Conservation (phyloP, 2,888 invertebrate genomes). For the Sphinx pinastri region DNA sequence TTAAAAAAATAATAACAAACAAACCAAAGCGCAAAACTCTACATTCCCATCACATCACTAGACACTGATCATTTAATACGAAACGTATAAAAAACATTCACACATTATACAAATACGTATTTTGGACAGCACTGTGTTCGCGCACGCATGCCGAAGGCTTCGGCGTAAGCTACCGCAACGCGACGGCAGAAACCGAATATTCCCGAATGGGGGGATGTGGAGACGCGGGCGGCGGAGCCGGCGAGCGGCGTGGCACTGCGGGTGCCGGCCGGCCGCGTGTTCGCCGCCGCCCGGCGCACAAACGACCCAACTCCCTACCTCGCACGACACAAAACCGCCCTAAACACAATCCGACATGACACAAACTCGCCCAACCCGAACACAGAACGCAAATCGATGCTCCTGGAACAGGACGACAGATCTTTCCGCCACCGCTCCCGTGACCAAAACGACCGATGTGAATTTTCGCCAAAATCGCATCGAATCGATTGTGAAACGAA, state of each 20-base stretch:
- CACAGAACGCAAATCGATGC: constrained; percentile 75
- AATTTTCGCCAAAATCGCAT: constrained; percentile 64
- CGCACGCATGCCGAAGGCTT: constrained; percentile 41
- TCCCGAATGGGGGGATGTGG: constrained; percentile 44
- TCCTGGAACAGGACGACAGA: constrained; percentile 78
- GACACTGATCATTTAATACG: constrained; percentile 41
- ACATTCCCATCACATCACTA: constrained; percentile 47
- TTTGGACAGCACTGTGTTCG: constrained; percentile 23
- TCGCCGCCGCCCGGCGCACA: constrained; percentile 54
- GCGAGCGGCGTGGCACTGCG: constrained; percentile 79
- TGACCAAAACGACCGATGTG: constrained; percentile 57
- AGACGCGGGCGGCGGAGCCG: constrained; percentile 64
- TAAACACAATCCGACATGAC: constrained; percentile 41
- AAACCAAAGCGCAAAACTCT: constrained; percentile 56
- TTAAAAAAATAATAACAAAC: constrained; percentile 35
- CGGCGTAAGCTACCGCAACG: constrained; percentile 71
- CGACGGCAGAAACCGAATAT: constrained; percentile 58
- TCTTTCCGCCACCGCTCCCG: constrained; percentile 77
- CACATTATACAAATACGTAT: constrained; percentile 17
- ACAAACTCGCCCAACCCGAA: constrained; percentile 37
- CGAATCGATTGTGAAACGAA: constrained; percentile 57
- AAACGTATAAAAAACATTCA: constrained; percentile 45
- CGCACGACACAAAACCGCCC: constrained; percentile 44
- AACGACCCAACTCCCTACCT: constrained; percentile 60
- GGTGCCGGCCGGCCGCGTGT: constrained; percentile 74